Evolutionary conservation across 2,797 vertebrate genomes (phyloP).

Genomic region (Neomorphus geoffroyi): DNA sequence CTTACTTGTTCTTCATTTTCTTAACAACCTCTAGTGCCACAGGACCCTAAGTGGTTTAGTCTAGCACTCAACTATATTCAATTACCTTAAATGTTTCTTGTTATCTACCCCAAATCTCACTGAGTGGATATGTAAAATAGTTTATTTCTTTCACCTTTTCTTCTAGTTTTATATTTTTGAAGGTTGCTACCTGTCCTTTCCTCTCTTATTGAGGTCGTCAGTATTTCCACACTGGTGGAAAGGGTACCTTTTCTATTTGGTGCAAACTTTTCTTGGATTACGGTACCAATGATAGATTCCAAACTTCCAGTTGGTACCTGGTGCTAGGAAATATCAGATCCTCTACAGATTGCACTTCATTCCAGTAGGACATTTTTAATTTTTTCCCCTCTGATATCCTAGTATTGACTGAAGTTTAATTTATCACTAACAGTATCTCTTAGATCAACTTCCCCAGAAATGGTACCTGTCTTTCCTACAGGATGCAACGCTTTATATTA

Average conservation of each 20-base stretch:
- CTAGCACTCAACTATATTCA: not conserved
- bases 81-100: not conserved
- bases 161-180: not conserved
- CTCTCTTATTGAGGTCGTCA: not conserved
- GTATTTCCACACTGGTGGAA: not conserved
- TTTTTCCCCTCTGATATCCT: accelerated
- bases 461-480: not conserved
- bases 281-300: not conserved
- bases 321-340: not conserved
- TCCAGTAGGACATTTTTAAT: not conserved
- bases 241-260: not conserved
- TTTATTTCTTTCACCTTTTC: not conserved
- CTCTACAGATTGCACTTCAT: not conserved
- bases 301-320: not conserved
- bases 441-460: not conserved
- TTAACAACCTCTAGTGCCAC: not conserved
- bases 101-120: not conserved
- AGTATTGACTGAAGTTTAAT: not conserved
- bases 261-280: not conserved
- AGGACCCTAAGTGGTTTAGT: not conserved
- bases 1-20: not conserved
- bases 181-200: not conserved
- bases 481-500: not conserved
- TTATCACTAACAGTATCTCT: not conserved
- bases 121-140: not conserved